phyloP scores from a whole-genome alignment of 2,113 vertebrate species.

The Melanotaenia duboulayi region DNA sequence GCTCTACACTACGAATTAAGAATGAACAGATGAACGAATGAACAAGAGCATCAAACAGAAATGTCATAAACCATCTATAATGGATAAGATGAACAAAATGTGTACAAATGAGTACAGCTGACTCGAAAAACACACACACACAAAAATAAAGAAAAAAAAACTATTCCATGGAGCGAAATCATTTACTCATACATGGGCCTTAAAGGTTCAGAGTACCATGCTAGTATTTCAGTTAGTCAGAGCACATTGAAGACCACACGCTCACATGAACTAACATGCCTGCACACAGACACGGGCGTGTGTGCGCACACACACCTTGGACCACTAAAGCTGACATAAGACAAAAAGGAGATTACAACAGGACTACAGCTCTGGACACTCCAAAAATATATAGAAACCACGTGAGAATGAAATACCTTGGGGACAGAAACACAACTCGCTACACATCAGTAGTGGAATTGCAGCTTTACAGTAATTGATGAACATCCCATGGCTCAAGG shows the following conservation, averaged over 20 bases:
- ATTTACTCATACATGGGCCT: constrained; percentile 77
- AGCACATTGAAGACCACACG: constrained; percentile 82
- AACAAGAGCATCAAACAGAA: constrained; percentile 69
- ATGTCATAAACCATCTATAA: constrained; percentile 79
- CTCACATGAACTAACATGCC: constrained; percentile 66
- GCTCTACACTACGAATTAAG: constrained; percentile 79
- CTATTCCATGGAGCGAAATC: constrained; percentile 89
- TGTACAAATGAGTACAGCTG: constrained; percentile 73
- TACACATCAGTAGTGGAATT: constrained; percentile 97
- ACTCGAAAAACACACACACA: constrained; percentile 76
- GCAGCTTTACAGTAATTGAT: constrained; percentile 98
- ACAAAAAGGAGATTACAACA: constrained; percentile 91
- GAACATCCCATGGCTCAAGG: constrained; percentile 99
- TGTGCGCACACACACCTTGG: constrained; percentile 89
- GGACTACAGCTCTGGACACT: constrained; percentile 94
- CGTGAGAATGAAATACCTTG: constrained; percentile 90
- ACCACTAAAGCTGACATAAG: constrained; percentile 92
- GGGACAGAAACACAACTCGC: constrained; percentile 93
- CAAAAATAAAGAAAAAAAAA: constrained; percentile 38
- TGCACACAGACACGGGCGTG: constrained; percentile 51
- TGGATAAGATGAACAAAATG: constrained; percentile 76
- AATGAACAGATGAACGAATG: constrained; percentile 62
- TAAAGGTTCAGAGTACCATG: constrained; percentile 89
- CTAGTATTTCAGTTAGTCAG: constrained; percentile 92
- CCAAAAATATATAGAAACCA: constrained; percentile 88